These are phyloP conservation scores for Chloroceryle amazona DNA, from an alignment of 2,797 vertebrate genomes.

Conservation along the genomic window DNA sequence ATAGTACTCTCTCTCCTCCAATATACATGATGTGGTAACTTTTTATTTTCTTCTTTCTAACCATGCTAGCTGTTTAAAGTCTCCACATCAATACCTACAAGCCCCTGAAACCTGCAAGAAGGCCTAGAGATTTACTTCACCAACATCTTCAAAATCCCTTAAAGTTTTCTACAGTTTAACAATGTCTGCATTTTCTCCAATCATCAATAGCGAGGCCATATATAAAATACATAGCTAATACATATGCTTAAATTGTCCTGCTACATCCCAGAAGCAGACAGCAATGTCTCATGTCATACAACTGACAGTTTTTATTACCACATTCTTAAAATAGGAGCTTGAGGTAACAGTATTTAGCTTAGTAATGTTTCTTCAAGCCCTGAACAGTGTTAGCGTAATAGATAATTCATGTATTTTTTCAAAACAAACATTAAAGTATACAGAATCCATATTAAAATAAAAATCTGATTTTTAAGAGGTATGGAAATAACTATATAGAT, in stretches of 20 bases:
- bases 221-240: neutral
- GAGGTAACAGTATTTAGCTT: neutral
- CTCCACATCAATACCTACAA: neutral
- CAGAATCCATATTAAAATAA: neutral
- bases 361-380: neutral
- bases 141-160: neutral
- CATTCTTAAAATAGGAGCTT: neutral
- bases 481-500: neutral
- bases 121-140: neutral
- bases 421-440: neutral
- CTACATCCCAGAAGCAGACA: neutral
- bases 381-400: neutral
- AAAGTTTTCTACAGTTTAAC: neutral
- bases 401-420: no score
- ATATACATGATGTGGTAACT: fast-evolving
- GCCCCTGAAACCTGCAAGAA: neutral
- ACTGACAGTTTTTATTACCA: neutral
- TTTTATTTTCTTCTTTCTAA: neutral
- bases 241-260: neutral
- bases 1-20: neutral
- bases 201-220: neutral
- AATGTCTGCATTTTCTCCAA: neutral
- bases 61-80: neutral
- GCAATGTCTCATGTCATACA: neutral
- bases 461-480: neutral